A percentile compares a stretch with the other conserved stretches of the same genome.
Conservation (phyloP, 2,113 vertebrate genomes). For the Phycodurus eques region DNA sequence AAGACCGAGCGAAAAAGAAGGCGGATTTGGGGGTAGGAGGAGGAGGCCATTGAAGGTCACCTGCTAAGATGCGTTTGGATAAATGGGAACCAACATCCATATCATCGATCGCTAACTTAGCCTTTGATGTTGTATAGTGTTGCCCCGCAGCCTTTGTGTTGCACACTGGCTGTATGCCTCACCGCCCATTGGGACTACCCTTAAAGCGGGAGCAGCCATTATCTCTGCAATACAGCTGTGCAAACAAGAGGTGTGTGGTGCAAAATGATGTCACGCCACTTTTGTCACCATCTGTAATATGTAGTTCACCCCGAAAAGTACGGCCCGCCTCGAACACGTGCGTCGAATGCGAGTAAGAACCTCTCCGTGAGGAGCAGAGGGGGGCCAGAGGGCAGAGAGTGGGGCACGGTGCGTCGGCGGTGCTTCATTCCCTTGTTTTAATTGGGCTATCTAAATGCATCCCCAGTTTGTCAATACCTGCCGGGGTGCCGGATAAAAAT, state of each 20-base stretch:
- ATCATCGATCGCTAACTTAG: slow-evolving; percentile 41
- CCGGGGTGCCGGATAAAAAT: slow-evolving; percentile 73
- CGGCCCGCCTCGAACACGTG: not conserved
- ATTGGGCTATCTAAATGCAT: slow-evolving; percentile 81
- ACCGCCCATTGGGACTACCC: slow-evolving; percentile 11
- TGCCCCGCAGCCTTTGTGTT: slow-evolving; percentile 28
- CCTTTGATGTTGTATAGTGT: slow-evolving; percentile 47
- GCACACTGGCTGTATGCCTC: slow-evolving; percentile 10
- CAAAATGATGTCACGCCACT: slow-evolving; percentile 19
- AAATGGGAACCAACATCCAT: slow-evolving; percentile 44
- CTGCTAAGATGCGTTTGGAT: slow-evolving; percentile 45
- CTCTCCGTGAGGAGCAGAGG: slow-evolving; percentile 1
- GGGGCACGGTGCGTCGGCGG: slow-evolving; percentile 61
- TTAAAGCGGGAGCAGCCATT: slow-evolving; percentile 10
- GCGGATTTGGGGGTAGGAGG: slow-evolving; percentile 10
- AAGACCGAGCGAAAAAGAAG: slow-evolving; percentile 33
- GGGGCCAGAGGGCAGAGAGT: slow-evolving; percentile 45
- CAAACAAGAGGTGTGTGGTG: slow-evolving; percentile 18
- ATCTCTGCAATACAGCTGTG: slow-evolving; percentile 10
- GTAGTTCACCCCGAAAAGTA: slow-evolving; percentile 32
- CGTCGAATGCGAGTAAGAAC: not conserved
- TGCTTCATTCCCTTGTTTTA: slow-evolving; percentile 76
- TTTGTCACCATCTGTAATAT: slow-evolving; percentile 4
- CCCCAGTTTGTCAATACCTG: slow-evolving; percentile 75
- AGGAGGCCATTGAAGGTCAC: slow-evolving; percentile 51